phyloP scores from a whole-genome alignment of 2,797 vertebrate genomes.

The Graptemys geographica region DNA sequence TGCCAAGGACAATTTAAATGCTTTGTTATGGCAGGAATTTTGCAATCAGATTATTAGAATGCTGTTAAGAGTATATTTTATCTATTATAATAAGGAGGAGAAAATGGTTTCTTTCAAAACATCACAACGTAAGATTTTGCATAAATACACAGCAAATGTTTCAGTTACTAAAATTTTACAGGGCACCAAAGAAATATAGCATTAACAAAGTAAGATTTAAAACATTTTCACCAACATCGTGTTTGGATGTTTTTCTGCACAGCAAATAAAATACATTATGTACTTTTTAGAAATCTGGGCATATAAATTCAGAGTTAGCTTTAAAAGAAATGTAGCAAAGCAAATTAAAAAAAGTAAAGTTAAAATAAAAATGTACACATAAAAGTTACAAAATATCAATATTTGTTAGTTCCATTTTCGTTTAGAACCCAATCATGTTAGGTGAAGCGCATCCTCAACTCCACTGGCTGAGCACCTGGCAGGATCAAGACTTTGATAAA shows the following conservation, averaged over 20 bases:
- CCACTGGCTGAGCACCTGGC: background rate
- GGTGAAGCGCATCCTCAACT: background rate
- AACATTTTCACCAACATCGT: background rate
- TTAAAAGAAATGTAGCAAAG: background rate
- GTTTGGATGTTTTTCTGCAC: background rate
- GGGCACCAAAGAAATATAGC: background rate
- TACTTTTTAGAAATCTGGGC: slow-evolving; percentile 1
- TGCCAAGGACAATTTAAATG: slow-evolving; percentile 36
- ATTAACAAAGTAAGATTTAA: slow-evolving; percentile 14
- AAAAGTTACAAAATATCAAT: background rate
- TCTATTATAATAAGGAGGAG: slow-evolving; percentile 14
- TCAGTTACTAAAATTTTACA: slow-evolving; percentile 26
- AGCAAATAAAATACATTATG: background rate
- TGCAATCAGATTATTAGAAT: slow-evolving; percentile 19
- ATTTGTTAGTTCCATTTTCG: background rate
- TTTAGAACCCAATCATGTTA: background rate
- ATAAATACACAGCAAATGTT: slow-evolving; percentile 17
- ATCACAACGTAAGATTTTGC: background rate
- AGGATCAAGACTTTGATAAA: background rate
- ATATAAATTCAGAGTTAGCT: slow-evolving; percentile 16
- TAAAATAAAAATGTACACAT: background rate
- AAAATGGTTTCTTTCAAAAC: slow-evolving; percentile 18
- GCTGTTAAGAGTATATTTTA: slow-evolving; percentile 54
- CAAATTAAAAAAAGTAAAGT: background rate
- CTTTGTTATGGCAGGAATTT: slow-evolving; percentile 59